Percentiles rank a stretch among this genome's conserved stretches.
phyloP scores from a whole-genome alignment of 2,113 vertebrate genomes.

The Cebidichthys violaceus region DNA sequence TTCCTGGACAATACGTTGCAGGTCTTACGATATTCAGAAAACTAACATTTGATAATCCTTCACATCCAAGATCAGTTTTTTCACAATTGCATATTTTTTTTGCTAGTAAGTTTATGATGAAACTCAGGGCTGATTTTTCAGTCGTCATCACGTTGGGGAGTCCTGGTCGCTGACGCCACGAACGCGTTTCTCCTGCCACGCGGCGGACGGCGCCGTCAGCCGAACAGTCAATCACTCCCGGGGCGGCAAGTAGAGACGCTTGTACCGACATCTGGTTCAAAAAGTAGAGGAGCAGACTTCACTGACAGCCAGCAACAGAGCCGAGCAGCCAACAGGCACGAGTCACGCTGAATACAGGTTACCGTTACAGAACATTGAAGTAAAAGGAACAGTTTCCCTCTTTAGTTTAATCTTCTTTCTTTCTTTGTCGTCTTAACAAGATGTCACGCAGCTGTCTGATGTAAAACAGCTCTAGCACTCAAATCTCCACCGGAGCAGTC shows the following conservation, averaged over 20 bases:
- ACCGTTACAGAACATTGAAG: neutral
- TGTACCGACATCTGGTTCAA: neutral
- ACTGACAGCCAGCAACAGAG: neutral
- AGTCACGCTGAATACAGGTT: neutral
- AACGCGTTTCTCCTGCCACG: neutral
- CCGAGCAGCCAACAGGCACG: neutral
- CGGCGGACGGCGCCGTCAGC: neutral
- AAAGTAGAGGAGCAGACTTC: neutral
- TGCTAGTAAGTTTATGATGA: neutral
- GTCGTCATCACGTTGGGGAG: no score
- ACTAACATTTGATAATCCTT: neutral
- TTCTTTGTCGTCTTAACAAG: no score
- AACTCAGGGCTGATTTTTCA: no score
- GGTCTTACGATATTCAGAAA: neutral
- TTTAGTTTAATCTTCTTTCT: neutral
- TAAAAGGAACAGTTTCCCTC: neutral
- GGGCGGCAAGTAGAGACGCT: neutral
- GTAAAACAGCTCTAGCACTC: neutral
- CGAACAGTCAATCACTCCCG: neutral
- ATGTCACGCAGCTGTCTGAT: neutral
- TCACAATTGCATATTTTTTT: neutral
- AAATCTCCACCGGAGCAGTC: constrained; percentile 24
- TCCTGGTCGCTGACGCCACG: neutral
- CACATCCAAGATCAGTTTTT: neutral
- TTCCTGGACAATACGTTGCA: neutral